Evolutionary conservation across 2,797 vertebrate species (phyloP).

Genomic region (Rhadinocentrus ornatus): DNA sequence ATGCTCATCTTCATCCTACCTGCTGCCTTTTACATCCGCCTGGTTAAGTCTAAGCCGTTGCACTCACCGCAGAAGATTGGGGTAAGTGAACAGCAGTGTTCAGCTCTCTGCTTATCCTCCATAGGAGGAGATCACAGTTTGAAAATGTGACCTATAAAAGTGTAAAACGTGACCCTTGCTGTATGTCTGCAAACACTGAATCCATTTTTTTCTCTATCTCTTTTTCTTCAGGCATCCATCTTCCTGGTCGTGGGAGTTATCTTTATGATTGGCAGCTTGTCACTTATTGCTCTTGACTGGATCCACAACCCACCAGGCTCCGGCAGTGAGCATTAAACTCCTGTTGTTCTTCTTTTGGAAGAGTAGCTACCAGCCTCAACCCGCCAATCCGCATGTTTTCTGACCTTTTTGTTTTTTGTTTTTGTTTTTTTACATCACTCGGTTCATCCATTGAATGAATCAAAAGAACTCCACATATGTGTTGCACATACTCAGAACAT

Average conservation of each 20-base stretch:
- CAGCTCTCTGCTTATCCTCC: conserved; percentile 15
- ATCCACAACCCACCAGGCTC: conserved; percentile 89
- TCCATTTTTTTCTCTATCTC: conserved; percentile 15
- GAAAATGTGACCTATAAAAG: conserved; percentile 4
- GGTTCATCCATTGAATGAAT: conserved; percentile 10
- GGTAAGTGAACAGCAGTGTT: conserved; percentile 80
- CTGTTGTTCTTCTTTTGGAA: not conserved
- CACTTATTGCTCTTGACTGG: conserved; percentile 94
- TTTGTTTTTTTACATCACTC: too few relatives aligned
- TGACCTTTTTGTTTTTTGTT: not conserved
- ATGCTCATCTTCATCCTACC: conserved; percentile 98
- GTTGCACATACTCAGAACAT: conserved; percentile 45
- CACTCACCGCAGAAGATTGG: conserved; percentile 93
- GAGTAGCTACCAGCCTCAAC: conserved; percentile 9
- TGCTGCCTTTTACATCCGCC: conserved; percentile 91
- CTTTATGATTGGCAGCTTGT: conserved; percentile 96
- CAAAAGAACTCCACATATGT: conserved; percentile 15
- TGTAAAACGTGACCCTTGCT: not conserved
- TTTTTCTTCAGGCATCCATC: conserved; percentile 82
- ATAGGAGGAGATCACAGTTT: not conserved
- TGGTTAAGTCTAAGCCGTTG: conserved; percentile 90
- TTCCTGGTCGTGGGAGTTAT: conserved; percentile 91
- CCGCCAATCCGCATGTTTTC: not conserved
- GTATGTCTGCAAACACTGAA: conserved; percentile 16
- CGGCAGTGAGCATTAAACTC: conserved; percentile 86